Conservation (phyloP, 2,888 invertebrate species). For the Diarsia rubi region DNA sequence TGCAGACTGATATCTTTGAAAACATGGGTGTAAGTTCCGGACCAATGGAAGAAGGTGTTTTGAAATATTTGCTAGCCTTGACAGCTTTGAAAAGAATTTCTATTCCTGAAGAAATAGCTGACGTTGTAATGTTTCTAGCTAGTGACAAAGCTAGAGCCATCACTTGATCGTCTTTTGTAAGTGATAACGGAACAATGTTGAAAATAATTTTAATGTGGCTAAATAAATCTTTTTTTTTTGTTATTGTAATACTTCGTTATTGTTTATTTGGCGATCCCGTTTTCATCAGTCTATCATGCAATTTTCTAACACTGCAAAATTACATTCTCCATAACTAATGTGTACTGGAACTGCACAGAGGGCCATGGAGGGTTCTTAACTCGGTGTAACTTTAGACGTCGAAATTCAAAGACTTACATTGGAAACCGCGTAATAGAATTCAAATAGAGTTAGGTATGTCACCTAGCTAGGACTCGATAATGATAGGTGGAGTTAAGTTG, state of each 20-base stretch:
- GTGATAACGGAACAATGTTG: conserved; percentile 10
- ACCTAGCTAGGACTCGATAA: not conserved
- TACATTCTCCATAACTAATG: too few relatives aligned
- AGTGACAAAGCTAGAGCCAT: conserved; percentile 26
- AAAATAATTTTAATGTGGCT: not conserved
- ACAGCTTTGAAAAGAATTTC: not conserved
- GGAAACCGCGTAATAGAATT: too few relatives aligned
- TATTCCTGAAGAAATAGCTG: conserved; percentile 11
- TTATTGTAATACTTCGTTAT: not conserved
- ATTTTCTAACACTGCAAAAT: too few relatives aligned
- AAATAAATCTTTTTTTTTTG: not conserved
- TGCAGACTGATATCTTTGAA: not conserved
- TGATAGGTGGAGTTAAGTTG: too few relatives aligned
- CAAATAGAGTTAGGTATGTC: not conserved
- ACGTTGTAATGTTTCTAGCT: conserved; percentile 10
- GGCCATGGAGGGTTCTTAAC: too few relatives aligned
- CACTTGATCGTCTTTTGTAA: conserved; percentile 16
- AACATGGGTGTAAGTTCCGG: not conserved
- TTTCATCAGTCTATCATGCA: too few relatives aligned
- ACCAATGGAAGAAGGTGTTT: not conserved
- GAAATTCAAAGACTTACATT: too few relatives aligned
- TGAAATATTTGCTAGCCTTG: not conserved
- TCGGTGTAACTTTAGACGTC: too few relatives aligned
- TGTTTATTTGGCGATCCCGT: too few relatives aligned
- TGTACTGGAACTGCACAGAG: too few relatives aligned